Conservation (phyloP, 2,797 vertebrate species). For the Bovichtus variegatus region DNA sequence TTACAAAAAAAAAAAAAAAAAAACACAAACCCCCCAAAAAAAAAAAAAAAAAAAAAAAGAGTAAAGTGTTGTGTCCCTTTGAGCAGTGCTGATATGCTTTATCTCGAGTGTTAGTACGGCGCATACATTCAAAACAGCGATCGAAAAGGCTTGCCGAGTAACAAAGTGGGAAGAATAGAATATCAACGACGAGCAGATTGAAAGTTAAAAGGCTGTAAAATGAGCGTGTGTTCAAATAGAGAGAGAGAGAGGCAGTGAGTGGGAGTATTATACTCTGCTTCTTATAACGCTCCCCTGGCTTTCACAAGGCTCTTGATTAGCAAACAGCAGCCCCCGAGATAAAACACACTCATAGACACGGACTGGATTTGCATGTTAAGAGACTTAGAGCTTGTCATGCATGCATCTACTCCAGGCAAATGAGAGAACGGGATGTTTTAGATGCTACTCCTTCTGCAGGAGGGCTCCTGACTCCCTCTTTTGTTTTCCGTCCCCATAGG, state of each 20-base stretch:
- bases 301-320: slow-evolving; percentile 84
- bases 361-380: slow-evolving; percentile 78
- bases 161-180: slow-evolving; percentile 64
- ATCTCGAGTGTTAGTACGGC: slow-evolving; percentile 62
- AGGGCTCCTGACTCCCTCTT: slow-evolving; percentile 30
- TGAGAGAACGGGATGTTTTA: slow-evolving; percentile 38
- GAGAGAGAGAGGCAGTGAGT: slow-evolving; percentile 53
- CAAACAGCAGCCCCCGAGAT: slow-evolving; percentile 80
- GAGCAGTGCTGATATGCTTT: slow-evolving; percentile 55
- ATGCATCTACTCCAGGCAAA: slow-evolving; percentile 57
- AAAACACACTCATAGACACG: slow-evolving; percentile 70
- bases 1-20: background rate
- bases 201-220: slow-evolving; percentile 85
- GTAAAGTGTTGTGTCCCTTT: slow-evolving; percentile 37
- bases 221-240: slow-evolving; percentile 76
- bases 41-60: no score
- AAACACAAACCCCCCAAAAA: background rate
- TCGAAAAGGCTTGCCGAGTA: slow-evolving; percentile 51
- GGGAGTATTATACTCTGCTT: slow-evolving; percentile 62
- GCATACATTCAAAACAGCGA: slow-evolving; percentile 45
- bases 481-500: slow-evolving; percentile 25
- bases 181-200: slow-evolving; percentile 75
- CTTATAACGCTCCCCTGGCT: slow-evolving; percentile 78
- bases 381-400: slow-evolving; percentile 68
- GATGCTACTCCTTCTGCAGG: slow-evolving; percentile 35